Base-by-base conservation (phyloP, 2,888 invertebrate species). In the Troglohyphantes excavatus region DNA sequence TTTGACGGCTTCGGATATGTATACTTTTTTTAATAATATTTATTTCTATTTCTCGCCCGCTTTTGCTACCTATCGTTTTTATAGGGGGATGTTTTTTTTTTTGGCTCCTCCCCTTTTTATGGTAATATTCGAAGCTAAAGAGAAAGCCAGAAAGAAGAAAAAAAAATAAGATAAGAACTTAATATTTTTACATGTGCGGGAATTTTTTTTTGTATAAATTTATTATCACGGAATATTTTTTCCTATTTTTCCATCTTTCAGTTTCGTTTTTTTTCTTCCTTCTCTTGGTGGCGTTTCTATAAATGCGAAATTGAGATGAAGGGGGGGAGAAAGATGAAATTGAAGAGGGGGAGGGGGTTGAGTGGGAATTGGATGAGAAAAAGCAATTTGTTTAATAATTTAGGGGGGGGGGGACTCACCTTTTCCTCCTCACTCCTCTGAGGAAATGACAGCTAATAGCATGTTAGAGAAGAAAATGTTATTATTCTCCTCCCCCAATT, bases 351-450 rank as follows among this genome's bases (percentile, higher is more conserved):
- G 46, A 17, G 43, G 72, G 53, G 21, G n/a, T 53, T 59, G 23
- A 27, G 46, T 73, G 67, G n/a, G 46, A 78, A 67, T 53, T 68
- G 68, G 53, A 68, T 3, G 81, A 61, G 85, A 86, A 89, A 88
- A 89, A 90, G 78, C 90, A 90, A 90, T 90, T 90, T 90, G 84
- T 78, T 90, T 90, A 84, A 84, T 90, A 90, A 90, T 84, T 90
- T 90, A 43, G 84, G 65, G 76, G 79, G 27, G 65, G 67, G 7
- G n/a, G 39, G 27, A 72, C 13, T 21, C 39, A 59, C 29, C 29
- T n/a, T 19, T 21, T 21, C 67, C 67, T 43, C 27, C 84, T 13
- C 75, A 21, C 67, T 13, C 26, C 61, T 76, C 17, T 33, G 76
- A 53, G 84, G 68, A 59, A 86, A 87, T 87, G 87, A 87, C 87